Conservation (phyloP, 2,888 invertebrate genomes). For the Ptychoptera contaminata region DNA sequence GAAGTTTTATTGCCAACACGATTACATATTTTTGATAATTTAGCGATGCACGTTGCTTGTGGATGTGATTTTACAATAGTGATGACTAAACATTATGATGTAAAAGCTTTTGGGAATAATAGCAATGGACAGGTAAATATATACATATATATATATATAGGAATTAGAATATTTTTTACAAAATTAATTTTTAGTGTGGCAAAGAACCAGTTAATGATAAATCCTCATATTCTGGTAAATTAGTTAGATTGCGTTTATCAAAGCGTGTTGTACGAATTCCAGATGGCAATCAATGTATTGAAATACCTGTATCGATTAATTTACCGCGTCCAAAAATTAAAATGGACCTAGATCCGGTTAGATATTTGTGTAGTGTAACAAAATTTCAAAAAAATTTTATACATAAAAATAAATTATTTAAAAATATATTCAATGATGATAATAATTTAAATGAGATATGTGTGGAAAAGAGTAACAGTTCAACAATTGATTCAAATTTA, state of each 20-base stretch:
- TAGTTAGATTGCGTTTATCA: conserved; percentile 27
- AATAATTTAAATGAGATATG: too few species aligned
- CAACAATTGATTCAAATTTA: conserved; percentile 5
- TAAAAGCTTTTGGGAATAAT: conserved; percentile 31
- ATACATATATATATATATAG: too few species aligned
- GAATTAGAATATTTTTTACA: background rate
- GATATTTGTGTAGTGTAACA: conserved; percentile 29
- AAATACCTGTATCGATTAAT: conserved; percentile 26
- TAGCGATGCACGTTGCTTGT: conserved; percentile 26
- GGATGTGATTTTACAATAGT: conserved; percentile 31
- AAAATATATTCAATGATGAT: background rate
- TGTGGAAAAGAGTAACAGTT: background rate
- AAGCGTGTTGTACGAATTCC: conserved; percentile 28
- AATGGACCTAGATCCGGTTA: conserved; percentile 24
- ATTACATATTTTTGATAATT: conserved; percentile 24
- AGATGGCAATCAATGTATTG: conserved; percentile 27
- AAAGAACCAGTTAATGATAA: conserved; percentile 26
- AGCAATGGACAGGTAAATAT: conserved; percentile 25
- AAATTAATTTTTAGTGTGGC: conserved; percentile 20
- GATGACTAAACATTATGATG: conserved; percentile 26
- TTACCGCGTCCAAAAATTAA: conserved; percentile 27
- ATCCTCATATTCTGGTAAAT: conserved; percentile 21
- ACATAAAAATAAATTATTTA: conserved; percentile 22
- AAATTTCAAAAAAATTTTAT: conserved; percentile 24
- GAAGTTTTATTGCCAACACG: conserved; percentile 24